Evolutionary conservation across 2,113 vertebrate genomes (phyloP).

Genomic region (Tympanuchus pallidicinctus): DNA sequence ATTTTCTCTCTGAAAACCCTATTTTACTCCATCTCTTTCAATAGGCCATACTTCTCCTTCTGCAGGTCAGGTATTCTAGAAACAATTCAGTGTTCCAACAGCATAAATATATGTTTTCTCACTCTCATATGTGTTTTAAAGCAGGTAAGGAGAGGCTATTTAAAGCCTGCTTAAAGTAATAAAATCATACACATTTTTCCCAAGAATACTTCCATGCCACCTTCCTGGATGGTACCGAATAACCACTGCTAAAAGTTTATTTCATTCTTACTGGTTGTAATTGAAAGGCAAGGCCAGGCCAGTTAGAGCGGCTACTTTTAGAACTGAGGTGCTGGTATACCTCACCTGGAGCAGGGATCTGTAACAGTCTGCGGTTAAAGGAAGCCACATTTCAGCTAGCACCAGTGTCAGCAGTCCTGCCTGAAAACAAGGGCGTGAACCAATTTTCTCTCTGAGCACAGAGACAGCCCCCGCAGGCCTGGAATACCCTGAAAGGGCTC

Average conservation of each 20-base stretch:
- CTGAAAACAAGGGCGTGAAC: background rate
- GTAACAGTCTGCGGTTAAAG: background rate
- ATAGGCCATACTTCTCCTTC: background rate
- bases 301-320: background rate
- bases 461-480: constrained; percentile 4
- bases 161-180: background rate
- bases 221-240: background rate
- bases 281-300: background rate
- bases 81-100: background rate
- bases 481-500: constrained; percentile 1
- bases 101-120: background rate
- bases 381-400: background rate
- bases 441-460: background rate
- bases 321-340: background rate
- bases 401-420: background rate
- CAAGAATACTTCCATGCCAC: background rate
- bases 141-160: background rate
- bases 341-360: background rate
- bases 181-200: background rate
- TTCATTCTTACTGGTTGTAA: background rate
- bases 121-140: background rate
- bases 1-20: background rate
- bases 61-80: background rate
- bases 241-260: fast-evolving
- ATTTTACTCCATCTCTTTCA: fast-evolving